These are phyloP conservation scores for Gryon sp. DNA, from an alignment of 1,140 invertebrate species.

Conservation along the genomic window DNA sequence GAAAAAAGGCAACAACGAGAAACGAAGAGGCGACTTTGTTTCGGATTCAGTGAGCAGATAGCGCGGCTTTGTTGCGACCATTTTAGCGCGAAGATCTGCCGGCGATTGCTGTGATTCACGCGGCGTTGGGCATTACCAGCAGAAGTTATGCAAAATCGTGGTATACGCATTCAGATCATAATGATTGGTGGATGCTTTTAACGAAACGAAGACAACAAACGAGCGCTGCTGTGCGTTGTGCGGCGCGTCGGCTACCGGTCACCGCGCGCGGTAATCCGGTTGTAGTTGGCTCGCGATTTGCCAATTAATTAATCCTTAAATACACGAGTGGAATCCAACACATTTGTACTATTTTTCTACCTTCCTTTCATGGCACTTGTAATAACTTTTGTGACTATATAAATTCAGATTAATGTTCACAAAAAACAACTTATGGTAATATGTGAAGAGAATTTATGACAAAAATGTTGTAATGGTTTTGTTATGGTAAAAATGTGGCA, in stretches of 20 bases:
- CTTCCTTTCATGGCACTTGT: conserved; percentile 3
- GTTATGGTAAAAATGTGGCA: no score
- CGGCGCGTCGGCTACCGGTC: conserved; percentile 50
- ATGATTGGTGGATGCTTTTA: conserved; percentile 62
- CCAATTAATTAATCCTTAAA: conserved; percentile 61
- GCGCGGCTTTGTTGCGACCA: conserved; percentile 33
- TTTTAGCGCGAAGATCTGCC: conserved; percentile 44
- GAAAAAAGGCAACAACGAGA: no score
- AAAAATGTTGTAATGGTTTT: no score
- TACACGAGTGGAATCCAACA: conserved; percentile 38
- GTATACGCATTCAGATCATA: conserved; percentile 59
- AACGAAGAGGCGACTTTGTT: conserved; percentile 6
- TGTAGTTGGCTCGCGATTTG: conserved; percentile 50
- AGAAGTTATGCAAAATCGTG: conserved; percentile 61
- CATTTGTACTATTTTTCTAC: conserved; percentile 35
- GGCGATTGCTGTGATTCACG: conserved; percentile 58
- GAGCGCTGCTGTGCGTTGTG: conserved; percentile 45
- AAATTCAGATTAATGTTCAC: conserved; percentile 34
- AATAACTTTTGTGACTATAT: conserved; percentile 42
- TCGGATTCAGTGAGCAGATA: conserved; percentile 31
- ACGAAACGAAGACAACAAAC: conserved; percentile 58
- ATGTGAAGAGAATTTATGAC: no score
- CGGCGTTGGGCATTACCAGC: conserved; percentile 53
- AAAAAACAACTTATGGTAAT: no score
- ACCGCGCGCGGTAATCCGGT: conserved; percentile 60